These are phyloP conservation scores for Steinernema feltiae DNA, from an alignment of 1,140 invertebrate species.

Conservation along the genomic window DNA sequence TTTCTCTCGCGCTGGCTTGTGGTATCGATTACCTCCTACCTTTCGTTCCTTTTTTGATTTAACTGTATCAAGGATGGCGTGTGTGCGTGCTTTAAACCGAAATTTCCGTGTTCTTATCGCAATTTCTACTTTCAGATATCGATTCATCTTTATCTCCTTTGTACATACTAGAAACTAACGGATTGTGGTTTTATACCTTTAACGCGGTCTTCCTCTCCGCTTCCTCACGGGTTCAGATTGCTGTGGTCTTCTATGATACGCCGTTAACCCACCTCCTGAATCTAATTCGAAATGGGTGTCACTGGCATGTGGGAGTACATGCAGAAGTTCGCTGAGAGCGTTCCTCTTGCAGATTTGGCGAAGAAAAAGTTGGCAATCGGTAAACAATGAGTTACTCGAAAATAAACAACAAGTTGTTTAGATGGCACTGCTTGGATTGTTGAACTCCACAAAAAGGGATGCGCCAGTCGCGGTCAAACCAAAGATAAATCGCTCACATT, in stretches of 20 bases:
- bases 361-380: slow-evolving; percentile 19
- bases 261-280: background rate
- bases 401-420: slow-evolving; percentile 9
- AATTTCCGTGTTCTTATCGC: too few relatives aligned
- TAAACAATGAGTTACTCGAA: background rate
- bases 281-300: slow-evolving; percentile 16
- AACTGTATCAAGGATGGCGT: too few relatives aligned
- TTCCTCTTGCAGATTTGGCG: slow-evolving; percentile 7
- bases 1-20: too few relatives aligned
- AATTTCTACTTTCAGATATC: too few relatives aligned
- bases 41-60: too few relatives aligned
- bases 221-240: background rate
- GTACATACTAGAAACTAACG: too few relatives aligned
- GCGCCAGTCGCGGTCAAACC: background rate
- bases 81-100: too few relatives aligned
- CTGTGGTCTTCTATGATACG: background rate
- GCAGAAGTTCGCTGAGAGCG: slow-evolving; percentile 20
- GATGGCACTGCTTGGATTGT: slow-evolving; percentile 27
- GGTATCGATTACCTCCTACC: too few relatives aligned
- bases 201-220: background rate
- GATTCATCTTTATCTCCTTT: too few relatives aligned
- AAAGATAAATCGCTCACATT: slow-evolving; percentile 14
- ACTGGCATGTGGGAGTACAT: slow-evolving; percentile 24
- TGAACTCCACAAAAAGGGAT: slow-evolving; percentile 16
- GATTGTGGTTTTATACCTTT: too few relatives aligned